Base-by-base conservation (phyloP, 2,888 invertebrate genomes). In the Liposcelis brunnea region DNA sequence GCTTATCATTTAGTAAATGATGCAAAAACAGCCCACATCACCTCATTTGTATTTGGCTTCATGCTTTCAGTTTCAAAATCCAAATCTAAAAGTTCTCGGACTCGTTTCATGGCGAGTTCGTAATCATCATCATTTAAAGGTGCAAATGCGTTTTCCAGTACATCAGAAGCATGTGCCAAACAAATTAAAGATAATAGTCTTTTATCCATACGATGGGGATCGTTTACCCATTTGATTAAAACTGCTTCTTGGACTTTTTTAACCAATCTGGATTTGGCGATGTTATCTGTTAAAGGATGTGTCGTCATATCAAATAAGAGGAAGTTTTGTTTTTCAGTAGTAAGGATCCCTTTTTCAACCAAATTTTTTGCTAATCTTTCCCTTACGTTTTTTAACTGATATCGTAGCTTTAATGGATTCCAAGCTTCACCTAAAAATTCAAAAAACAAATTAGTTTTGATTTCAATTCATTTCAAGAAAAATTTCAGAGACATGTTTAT, bases 221-320 rank as follows among this genome's bases (percentile, higher is more conserved):
- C 95, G 52, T 95, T 95, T 42, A 91, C 89, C 77, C 98, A 98
- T 60, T 91, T 89, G 47, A 83, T 78, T 53, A 98, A 69, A 42
- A 98, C 93, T 21, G 94, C 84, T 66, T 98, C 97, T 70, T 99
- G 97, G 46, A 98, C 87, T 78, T 90, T 91, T 72, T 94, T 95
- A 49, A 99, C 91, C 59, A 99, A 75, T 57, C 93, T 83, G 58
- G 85, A 84, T 72, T 99, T 99, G 45, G 90, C 81, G 54, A 82
- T 76, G 66, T 89, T 87, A 64, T 98, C 95, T 52, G 87, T 91
- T 50, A 99, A 72, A 34, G 98, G 98, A 72, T 99, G 98, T 56
- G 98, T 98, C 45, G 98, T 99, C 95, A 99, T 99, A 69, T 99
- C 98, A 64, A 99, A 99, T 47, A 99, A 72, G 56, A 99, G 72